phyloP scores from a whole-genome alignment of 2,888 invertebrate species.

The Caenorhabditis japonica region DNA sequence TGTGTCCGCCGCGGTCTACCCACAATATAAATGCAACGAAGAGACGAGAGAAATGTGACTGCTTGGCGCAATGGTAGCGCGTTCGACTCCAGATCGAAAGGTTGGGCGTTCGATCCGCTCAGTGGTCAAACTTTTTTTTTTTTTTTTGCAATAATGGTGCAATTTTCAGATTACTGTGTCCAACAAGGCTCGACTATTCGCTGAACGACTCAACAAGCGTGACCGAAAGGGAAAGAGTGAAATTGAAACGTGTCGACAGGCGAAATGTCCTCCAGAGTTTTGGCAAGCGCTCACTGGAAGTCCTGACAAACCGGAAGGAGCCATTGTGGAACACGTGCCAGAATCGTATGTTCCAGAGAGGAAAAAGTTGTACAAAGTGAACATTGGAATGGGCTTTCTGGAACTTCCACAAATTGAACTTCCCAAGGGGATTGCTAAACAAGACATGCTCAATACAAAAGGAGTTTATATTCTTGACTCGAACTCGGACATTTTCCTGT shows the following conservation, averaged over 20 bases:
- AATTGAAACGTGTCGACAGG: conserved; percentile 87
- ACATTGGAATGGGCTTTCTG: conserved; percentile 96
- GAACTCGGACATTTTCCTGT: conserved; percentile 81
- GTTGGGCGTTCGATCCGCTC: conserved; percentile 70
- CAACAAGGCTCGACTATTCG: conserved; percentile 84
- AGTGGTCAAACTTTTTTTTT: conserved; percentile 57
- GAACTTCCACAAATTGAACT: conserved; percentile 89
- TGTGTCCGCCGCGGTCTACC: neutral
- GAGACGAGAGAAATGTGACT: conserved; percentile 34
- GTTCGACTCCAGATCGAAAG: conserved; percentile 71
- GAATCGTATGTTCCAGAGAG: conserved; percentile 68
- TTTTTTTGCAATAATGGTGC: neutral
- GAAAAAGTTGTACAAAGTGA: conserved; percentile 81
- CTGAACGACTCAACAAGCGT: conserved; percentile 98
- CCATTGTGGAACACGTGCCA: conserved; percentile 82
- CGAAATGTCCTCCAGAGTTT: conserved; percentile 88
- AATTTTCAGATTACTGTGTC: conserved; percentile 72
- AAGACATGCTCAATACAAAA: conserved; percentile 87
- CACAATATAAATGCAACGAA: neutral
- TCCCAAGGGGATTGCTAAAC: conserved; percentile 66
- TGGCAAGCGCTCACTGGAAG: conserved; percentile 83
- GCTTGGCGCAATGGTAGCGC: conserved; percentile 70
- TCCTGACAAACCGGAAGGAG: conserved; percentile 57
- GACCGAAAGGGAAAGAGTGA: conserved; percentile 95
- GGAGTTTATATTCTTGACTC: conserved; percentile 97